phyloP scores from a whole-genome alignment of 1,140 invertebrate species.

The Platyura marginata region DNA sequence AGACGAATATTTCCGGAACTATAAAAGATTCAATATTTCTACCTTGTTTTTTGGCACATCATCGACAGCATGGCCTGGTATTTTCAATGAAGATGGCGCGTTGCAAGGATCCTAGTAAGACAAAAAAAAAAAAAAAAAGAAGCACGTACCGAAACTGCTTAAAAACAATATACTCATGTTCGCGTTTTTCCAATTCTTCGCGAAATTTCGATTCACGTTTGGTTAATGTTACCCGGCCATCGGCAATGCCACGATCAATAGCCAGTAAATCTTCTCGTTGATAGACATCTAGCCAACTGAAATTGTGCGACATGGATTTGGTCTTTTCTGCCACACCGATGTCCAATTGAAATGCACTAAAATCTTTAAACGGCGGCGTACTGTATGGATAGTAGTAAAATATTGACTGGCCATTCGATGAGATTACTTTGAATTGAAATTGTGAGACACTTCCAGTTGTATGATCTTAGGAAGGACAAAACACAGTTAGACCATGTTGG shows the following conservation, averaged over 20 bases:
- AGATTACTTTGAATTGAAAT: conserved; percentile 14
- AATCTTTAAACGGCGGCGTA: conserved; percentile 6
- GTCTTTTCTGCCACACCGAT: conserved; percentile 10
- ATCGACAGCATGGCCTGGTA: no score
- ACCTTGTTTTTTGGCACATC: no score
- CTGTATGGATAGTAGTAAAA: conserved; percentile 18
- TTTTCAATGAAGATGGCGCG: no score
- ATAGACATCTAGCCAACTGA: conserved; percentile 4
- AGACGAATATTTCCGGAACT: no score
- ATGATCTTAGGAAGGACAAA: no score
- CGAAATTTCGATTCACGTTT: conserved; percentile 5
- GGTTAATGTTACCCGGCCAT: conserved; percentile 1
- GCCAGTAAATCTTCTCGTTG: conserved; percentile 7
- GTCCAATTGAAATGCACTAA: conserved; percentile 13
- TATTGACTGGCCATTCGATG: conserved; percentile 11
- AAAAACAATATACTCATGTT: conserved; percentile 20
- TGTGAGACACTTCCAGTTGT: conserved; percentile 9
- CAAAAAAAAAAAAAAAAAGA: no score
- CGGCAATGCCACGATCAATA: conserved; percentile 14
- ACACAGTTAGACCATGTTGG: neutral
- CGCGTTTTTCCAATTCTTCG: conserved; percentile 18
- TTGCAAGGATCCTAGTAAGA: no score
- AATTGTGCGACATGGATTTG: neutral
- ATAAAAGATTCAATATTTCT: no score
- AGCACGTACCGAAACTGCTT: conserved; percentile 17